Base-by-base conservation (phyloP, 2,113 vertebrate genomes). In the Triplophysa rosa region DNA sequence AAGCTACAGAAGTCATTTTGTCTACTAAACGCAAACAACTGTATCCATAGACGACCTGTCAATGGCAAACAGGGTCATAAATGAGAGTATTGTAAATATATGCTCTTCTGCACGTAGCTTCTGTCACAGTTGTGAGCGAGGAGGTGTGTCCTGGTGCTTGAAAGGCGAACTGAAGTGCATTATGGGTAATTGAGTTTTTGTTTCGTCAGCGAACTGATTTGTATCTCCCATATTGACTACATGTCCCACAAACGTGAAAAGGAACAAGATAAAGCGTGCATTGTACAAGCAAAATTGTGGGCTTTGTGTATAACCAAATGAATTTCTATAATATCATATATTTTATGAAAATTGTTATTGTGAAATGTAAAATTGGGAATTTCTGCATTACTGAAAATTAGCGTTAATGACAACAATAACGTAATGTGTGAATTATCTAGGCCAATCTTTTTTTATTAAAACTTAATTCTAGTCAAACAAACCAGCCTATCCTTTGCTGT, bases 131-230 rank as follows among this genome's bases (percentile, higher is more conserved):
- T 71, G 13, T 13, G 42, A 33, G 29, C 47, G 2, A 61, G 58
- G 64, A 42, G 86, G 86, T 47, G 78, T 85, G 84, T 78, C 19
- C 23, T 54, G 6, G 10, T 70, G 12, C 58, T 52, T n/a, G 14
- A 0, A 17, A 26, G 12, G 6, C 17, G 24, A 0, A 14, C 3
- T 63, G 23, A n/a, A 45, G 1, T n/a, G 85, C 29, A 78, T 2
- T 16, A 65, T 56, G 91, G 92, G 90, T 85, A 86, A 83, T 81
- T 74, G 64, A 3, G 90, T 93, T 85, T 24, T 77, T 19, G 42
- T 2, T 0, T 8, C n/a, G 6, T 0, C 0, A 0, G 5, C 19
- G 3, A 65, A 9, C 26, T 8, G 42, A 0, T 33, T 33, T 21
- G n/a, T 16, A 9, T 13, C 19, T 14, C 2, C 0, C 26, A 8